Evolutionary conservation across 92 coral and sea anemone genomes (phyloP).

Genomic region (Montipora capitata): DNA sequence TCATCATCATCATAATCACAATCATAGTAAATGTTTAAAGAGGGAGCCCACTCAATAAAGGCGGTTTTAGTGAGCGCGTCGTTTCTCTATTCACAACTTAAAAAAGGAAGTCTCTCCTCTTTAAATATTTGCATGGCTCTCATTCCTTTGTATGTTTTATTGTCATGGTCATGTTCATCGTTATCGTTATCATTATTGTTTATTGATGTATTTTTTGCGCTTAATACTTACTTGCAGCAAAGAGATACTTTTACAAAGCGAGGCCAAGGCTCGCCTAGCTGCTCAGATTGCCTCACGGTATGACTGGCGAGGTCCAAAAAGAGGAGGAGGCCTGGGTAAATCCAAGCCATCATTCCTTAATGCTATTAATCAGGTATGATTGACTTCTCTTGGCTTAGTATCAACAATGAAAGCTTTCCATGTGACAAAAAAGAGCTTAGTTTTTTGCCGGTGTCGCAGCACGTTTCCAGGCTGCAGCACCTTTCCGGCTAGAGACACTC

Average conservation of each 20-base stretch:
- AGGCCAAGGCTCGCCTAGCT: constrained; percentile 93
- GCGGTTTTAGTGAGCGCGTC: too few relatives aligned
- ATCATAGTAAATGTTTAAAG: too few relatives aligned
- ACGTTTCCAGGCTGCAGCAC: too few relatives aligned
- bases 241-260: constrained; percentile 91
- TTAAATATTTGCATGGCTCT: too few relatives aligned
- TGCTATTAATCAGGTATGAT: constrained; percentile 78
- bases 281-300: constrained; percentile 89
- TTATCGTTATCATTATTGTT: too few relatives aligned
- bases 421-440: not conserved
- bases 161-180: too few relatives aligned
- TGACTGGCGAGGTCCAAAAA: constrained; percentile 85
- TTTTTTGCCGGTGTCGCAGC: not conserved
- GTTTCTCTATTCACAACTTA: too few relatives aligned
- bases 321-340: constrained; percentile 60
- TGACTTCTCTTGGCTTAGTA: not conserved
- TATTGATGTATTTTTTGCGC: not conserved
- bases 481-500: too few relatives aligned
- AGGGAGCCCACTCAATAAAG: too few relatives aligned
- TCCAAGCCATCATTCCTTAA: constrained; percentile 74
- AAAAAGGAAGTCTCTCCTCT: too few relatives aligned
- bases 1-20: too few relatives aligned
- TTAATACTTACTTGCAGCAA: constrained; percentile 63
- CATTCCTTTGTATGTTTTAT: too few relatives aligned
- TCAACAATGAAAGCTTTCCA: not conserved